These are phyloP conservation scores for Raja brachyura DNA, from an alignment of 2,113 vertebrate genomes.

Conservation along the genomic window DNA sequence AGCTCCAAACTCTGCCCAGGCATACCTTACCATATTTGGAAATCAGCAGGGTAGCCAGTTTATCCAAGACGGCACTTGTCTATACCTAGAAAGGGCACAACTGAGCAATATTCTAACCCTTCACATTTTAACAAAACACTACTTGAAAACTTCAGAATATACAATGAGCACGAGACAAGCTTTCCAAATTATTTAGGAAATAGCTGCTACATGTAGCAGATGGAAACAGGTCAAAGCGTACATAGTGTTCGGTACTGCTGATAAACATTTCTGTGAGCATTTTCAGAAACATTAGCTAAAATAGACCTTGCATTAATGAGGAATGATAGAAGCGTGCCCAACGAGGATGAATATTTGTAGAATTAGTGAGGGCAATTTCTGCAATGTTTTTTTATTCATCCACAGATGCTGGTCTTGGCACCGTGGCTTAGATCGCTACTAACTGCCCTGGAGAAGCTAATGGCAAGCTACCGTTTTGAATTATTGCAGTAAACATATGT, in stretches of 20 bases:
- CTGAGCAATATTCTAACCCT: slow-evolving; percentile 1
- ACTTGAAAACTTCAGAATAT: slow-evolving; percentile 10
- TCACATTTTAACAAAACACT: neutral
- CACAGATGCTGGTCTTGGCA: too few species aligned
- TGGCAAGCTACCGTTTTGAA: too few species aligned
- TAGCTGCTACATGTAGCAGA: neutral
- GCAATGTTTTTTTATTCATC: too few species aligned
- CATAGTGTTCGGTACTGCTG: neutral
- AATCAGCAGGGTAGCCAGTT: slow-evolving; percentile 45
- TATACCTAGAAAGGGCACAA: slow-evolving; percentile 50
- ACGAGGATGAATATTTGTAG: neutral
- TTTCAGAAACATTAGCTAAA: slow-evolving; percentile 24
- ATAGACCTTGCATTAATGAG: neutral
- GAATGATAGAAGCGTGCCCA: neutral
- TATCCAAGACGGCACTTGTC: slow-evolving; percentile 40
- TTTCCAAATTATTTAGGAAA: neutral
- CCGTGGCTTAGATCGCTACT: too few species aligned
- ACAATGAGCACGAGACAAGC: neutral
- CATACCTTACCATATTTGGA: slow-evolving; percentile 73
- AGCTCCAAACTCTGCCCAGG: slow-evolving; percentile 39
- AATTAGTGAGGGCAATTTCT: too few species aligned
- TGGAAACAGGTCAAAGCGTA: slow-evolving; percentile 10
- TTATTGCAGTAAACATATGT: too few species aligned
- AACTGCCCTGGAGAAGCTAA: too few species aligned
- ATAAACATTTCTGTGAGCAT: neutral